Conservation (phyloP, 2,113 vertebrate genomes). For the Neodon shergylaensis region DNA sequence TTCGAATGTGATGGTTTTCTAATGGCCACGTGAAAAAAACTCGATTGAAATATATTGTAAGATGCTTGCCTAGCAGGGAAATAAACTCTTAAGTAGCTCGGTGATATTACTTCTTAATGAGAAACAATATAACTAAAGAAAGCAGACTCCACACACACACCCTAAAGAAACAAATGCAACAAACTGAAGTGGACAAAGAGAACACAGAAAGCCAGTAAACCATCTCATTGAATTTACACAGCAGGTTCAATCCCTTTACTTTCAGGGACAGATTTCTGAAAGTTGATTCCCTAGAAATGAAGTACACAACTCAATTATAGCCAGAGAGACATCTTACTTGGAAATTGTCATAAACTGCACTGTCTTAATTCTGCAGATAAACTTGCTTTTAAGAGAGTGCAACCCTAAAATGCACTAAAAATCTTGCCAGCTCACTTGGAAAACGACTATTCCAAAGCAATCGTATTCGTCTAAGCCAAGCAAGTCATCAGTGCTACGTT, state of each 20-base stretch:
- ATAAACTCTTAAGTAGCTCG: background rate
- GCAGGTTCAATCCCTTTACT: slow-evolving; percentile 17
- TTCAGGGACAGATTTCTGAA: slow-evolving; percentile 41
- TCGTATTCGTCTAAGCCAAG: background rate
- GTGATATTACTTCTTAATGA: slow-evolving; percentile 33
- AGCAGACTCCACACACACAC: background rate
- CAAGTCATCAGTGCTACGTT: background rate
- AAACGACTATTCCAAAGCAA: slow-evolving; percentile 55
- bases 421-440: slow-evolving; percentile 25
- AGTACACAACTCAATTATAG: slow-evolving; percentile 58
- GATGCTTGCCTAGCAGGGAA: background rate
- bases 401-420: slow-evolving; percentile 21
- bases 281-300: slow-evolving; percentile 35
- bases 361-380: slow-evolving; percentile 12
- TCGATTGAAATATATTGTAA: slow-evolving; percentile 56
- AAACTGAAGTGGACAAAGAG: slow-evolving; percentile 30
- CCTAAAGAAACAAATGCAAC: background rate
- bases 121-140: slow-evolving; percentile 51
- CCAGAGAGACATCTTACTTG: slow-evolving; percentile 59
- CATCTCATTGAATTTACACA: background rate
- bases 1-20: slow-evolving; percentile 55
- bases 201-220: slow-evolving; percentile 12
- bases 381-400: slow-evolving; percentile 48
- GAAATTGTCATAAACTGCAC: slow-evolving; percentile 22
- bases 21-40: slow-evolving; percentile 58